Conservation (phyloP, 2,888 invertebrate genomes). For the Mimachlamys varia region DNA sequence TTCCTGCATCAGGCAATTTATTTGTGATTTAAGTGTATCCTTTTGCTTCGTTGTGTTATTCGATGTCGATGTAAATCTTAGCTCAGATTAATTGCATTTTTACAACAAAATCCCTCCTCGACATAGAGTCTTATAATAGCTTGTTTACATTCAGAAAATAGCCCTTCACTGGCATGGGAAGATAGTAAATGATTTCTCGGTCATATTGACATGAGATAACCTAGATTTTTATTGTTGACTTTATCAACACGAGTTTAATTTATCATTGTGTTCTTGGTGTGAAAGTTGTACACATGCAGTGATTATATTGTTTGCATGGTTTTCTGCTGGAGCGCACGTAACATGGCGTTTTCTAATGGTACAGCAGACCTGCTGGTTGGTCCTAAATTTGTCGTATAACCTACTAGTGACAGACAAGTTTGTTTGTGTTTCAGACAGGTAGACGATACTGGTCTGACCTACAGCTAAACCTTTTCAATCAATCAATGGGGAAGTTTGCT, state of each 20-base stretch:
- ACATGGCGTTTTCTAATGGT: background rate
- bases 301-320: background rate
- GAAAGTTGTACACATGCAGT: background rate
- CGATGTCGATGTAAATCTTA: too few species aligned
- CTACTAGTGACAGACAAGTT: background rate
- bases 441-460: conserved; percentile 22
- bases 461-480: background rate
- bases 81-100: too few species aligned
- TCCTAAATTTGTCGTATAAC: background rate
- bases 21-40: too few species aligned
- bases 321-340: background rate
- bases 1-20: too few species aligned
- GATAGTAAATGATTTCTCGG: background rate
- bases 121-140: too few species aligned
- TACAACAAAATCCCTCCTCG: too few species aligned
- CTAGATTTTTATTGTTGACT: background rate
- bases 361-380: background rate
- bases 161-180: background rate
- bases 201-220: conserved; percentile 16
- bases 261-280: conserved; percentile 9
- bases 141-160: background rate
- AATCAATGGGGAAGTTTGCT: conserved; percentile 6
- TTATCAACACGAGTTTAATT: background rate
- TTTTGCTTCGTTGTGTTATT: too few species aligned
- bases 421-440: conserved; percentile 26